Conservation (phyloP, 2,888 invertebrate species). For the Protophormia terraenovae region DNA sequence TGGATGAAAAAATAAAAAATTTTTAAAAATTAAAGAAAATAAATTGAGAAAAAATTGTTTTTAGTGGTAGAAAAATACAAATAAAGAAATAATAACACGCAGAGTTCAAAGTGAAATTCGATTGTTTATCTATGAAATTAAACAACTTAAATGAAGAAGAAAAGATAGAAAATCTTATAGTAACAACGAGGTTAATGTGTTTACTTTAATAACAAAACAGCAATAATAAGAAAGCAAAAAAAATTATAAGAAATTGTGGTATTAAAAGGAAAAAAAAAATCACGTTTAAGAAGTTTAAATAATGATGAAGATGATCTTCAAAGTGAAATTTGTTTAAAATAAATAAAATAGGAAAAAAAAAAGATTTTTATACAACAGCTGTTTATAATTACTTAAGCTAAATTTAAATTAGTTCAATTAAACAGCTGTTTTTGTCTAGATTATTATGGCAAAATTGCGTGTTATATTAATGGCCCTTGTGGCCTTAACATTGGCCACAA, state of each 20-base stretch:
- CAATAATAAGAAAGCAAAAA: slow-evolving; percentile 29
- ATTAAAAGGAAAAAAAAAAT: slow-evolving; percentile 19
- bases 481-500: not conserved
- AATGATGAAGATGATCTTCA: slow-evolving; percentile 55
- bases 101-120: slow-evolving; percentile 62
- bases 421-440: not conserved
- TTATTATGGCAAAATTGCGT: slow-evolving; percentile 26
- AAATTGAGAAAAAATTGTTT: slow-evolving; percentile 11
- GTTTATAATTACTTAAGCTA: not conserved
- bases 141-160: slow-evolving; percentile 54
- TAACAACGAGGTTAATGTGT: slow-evolving; percentile 59
- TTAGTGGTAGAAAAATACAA: slow-evolving; percentile 26
- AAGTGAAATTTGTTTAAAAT: slow-evolving; percentile 52
- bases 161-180: slow-evolving; percentile 26
- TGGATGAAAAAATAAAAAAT: slow-evolving; percentile 22
- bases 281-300: slow-evolving; percentile 23
- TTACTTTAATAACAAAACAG: slow-evolving; percentile 62
- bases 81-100: slow-evolving; percentile 42
- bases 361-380: slow-evolving; percentile 34
- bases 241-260: slow-evolving; percentile 23
- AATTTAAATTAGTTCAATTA: not conserved
- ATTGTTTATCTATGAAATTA: slow-evolving; percentile 64
- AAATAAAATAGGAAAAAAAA: slow-evolving; percentile 26
- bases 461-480: slow-evolving; percentile 11
- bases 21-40: not conserved